Percentiles rank a stretch among this genome's conserved stretches.
These are phyloP conservation scores for Eudyptes chrysolophus DNA, from an alignment of 2,113 vertebrate species.

Conservation along the genomic window DNA sequence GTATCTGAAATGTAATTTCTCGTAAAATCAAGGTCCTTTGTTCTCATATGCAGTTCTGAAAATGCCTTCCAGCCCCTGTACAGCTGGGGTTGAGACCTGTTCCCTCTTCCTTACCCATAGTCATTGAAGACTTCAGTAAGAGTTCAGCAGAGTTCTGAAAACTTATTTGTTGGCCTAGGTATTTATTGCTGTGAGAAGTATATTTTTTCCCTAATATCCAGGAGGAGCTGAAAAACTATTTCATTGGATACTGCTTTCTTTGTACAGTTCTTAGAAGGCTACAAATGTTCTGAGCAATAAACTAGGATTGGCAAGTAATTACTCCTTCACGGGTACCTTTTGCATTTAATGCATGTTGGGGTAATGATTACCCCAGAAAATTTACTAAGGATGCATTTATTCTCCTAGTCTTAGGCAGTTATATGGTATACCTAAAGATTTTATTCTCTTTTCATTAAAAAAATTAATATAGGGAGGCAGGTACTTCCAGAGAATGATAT, in stretches of 20 bases:
- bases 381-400: background rate
- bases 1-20: background rate
- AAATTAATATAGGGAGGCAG: background rate
- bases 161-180: background rate
- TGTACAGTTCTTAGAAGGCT: background rate
- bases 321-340: background rate
- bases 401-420: background rate
- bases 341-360: background rate
- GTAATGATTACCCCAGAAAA: background rate
- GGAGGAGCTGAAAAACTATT: background rate
- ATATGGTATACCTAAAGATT: background rate
- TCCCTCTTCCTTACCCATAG: background rate
- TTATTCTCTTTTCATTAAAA: background rate
- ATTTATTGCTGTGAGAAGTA: background rate
- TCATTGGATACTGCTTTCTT: background rate
- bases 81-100: background rate
- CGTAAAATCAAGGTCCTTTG: fast-evolving
- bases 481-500: background rate
- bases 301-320: background rate
- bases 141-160: background rate
- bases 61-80: background rate
- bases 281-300: slow-evolving; percentile 24
- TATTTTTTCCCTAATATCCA: background rate
- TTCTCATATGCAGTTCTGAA: background rate
- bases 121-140: background rate